These are phyloP conservation scores for Idaea dimidiata DNA, from an alignment of 2,888 invertebrate genomes.

Conservation along the genomic window DNA sequence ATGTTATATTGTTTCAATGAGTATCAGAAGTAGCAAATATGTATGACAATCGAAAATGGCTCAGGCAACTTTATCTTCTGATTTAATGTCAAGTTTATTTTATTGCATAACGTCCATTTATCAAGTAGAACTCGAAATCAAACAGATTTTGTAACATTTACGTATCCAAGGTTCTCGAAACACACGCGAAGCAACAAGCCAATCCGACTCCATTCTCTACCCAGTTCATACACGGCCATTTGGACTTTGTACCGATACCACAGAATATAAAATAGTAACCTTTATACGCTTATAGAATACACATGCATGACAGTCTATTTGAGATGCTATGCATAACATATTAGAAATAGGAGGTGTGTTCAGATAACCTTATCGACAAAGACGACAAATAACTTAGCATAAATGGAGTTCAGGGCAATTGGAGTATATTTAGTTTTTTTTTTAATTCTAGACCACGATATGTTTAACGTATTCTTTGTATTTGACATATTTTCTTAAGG, in stretches of 20 bases:
- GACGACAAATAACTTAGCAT: neutral
- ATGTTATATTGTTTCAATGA: no score
- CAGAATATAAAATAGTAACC: neutral
- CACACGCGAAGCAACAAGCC: neutral
- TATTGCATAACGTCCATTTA: neutral
- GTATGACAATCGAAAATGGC: no score
- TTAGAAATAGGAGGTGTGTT: slow-evolving; percentile 24
- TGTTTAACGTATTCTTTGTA: no score
- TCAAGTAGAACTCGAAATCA: neutral
- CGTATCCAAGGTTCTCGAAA: slow-evolving; percentile 7
- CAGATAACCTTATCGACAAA: neutral
- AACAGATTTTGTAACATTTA: slow-evolving; percentile 6
- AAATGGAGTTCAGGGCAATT: neutral
- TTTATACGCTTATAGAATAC: neutral
- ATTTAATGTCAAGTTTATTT: neutral
- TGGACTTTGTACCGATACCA: neutral
- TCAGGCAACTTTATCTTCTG: no score
- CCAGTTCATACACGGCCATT: neutral
- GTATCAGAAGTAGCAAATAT: no score
- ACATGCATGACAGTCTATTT: neutral
- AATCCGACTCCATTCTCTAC: neutral
- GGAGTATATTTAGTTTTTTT: neutral
- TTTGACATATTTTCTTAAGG: no score
- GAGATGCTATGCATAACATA: neutral
- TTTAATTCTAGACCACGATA: no score